Conservation (phyloP, 2,888 invertebrate species). For the Heliconius hortense region DNA sequence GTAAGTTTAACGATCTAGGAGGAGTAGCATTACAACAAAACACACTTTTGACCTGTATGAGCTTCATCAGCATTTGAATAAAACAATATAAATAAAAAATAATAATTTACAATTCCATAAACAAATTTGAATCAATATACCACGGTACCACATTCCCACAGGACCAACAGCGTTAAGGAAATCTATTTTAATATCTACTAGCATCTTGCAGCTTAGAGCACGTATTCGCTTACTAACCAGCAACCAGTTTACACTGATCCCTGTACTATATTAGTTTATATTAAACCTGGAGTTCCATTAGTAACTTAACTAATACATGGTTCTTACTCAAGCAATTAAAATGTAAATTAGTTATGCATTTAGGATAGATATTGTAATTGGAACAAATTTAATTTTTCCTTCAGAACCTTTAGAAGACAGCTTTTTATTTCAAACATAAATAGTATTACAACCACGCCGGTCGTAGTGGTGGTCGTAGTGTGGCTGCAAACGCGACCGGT, state of each 20-base stretch:
- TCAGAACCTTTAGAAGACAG: not conserved
- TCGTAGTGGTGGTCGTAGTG: too few species aligned
- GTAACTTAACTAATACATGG: not conserved
- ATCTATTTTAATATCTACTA: conserved; percentile 4
- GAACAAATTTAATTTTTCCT: not conserved
- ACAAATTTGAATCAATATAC: not conserved
- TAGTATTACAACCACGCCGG: too few species aligned
- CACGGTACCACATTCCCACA: not conserved
- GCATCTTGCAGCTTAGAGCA: not conserved
- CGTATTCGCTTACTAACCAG: conserved; percentile 2
- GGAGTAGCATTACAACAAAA: too few species aligned
- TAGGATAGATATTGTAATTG: not conserved
- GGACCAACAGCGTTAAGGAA: not conserved
- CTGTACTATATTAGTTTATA: conserved; percentile 6
- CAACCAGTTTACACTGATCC: not conserved
- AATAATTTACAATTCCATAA: not conserved
- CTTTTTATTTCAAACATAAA: not conserved
- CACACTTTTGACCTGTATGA: too few species aligned
- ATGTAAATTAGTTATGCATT: conserved; percentile 11
- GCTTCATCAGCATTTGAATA: too few species aligned
- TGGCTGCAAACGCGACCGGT: too few species aligned
- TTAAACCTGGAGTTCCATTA: not conserved
- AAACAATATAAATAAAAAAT: not conserved
- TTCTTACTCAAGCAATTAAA: conserved; percentile 2
- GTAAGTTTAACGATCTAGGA: too few species aligned